phyloP scores from a whole-genome alignment of 2,113 vertebrate genomes.

The Caranx ignobilis region DNA sequence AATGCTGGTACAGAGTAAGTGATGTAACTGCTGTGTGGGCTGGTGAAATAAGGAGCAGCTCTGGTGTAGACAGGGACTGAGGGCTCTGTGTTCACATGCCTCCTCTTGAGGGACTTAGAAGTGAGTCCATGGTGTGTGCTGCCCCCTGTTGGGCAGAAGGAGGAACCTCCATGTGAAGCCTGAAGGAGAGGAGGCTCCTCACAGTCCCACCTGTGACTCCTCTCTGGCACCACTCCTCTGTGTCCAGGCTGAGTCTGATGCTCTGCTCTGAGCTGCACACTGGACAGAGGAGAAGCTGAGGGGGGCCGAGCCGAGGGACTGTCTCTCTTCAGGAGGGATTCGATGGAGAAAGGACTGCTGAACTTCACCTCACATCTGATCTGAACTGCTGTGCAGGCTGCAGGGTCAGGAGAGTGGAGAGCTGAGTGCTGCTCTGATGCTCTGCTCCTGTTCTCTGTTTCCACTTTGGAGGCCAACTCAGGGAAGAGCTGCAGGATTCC shows the following conservation, averaged over 20 bases:
- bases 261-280: constrained; percentile 23
- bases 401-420: constrained; percentile 10
- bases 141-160: constrained; percentile 49
- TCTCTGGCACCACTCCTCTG: not conserved
- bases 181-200: constrained; percentile 26
- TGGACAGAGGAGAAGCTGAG: constrained; percentile 43
- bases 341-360: constrained; percentile 79
- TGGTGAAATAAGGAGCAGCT: constrained; percentile 40
- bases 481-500: constrained; percentile 72
- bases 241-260: constrained; percentile 17
- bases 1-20: constrained; percentile 27
- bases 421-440: not conserved
- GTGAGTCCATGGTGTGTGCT: constrained; percentile 33
- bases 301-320: not conserved
- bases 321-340: constrained; percentile 77
- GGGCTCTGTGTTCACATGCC: not conserved
- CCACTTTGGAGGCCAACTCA: constrained; percentile 46
- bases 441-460: not conserved
- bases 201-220: constrained; percentile 41
- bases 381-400: not conserved
- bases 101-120: constrained; percentile 9
- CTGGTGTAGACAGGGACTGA: constrained; percentile 11
- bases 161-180: constrained; percentile 14
- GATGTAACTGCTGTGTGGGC: constrained; percentile 36
- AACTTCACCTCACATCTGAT: constrained; percentile 65